Conservation (phyloP, 2,888 invertebrate genomes). For the Andrena flavipes region DNA sequence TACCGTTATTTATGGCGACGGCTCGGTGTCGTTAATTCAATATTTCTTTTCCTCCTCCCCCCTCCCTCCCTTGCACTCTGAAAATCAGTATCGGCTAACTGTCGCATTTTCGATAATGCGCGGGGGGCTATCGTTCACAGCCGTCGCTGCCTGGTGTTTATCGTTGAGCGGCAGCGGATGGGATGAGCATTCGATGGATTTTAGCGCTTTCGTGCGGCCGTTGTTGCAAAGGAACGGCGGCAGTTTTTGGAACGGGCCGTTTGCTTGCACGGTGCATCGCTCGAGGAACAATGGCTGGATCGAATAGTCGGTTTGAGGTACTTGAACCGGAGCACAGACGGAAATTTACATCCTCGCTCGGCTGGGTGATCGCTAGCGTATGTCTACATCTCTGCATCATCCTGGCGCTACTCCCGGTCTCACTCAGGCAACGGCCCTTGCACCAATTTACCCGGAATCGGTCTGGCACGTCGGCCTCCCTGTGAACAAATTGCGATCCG, state of each 20-base stretch:
- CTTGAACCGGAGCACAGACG: constrained; percentile 54
- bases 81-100: constrained; percentile 41
- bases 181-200: constrained; percentile 15
- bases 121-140: constrained; percentile 33
- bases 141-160: constrained; percentile 14
- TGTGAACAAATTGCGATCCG: constrained; percentile 68
- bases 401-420: constrained; percentile 23
- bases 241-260: constrained; percentile 3
- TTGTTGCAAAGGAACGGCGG: not conserved
- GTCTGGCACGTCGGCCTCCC: constrained; percentile 50
- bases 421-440: constrained; percentile 63
- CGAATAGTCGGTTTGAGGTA: constrained; percentile 49
- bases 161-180: not conserved
- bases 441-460: constrained; percentile 64
- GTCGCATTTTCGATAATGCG: constrained; percentile 51
- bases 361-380: constrained; percentile 68
- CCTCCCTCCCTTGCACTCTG: constrained; percentile 4
- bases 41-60: constrained; percentile 5
- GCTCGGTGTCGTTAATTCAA: constrained; percentile 36
- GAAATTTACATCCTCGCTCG: constrained; percentile 70
- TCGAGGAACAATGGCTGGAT: constrained; percentile 50
- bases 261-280: not conserved
- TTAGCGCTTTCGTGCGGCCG: not conserved
- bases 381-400: constrained; percentile 70
- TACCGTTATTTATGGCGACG: constrained; percentile 45